Evolutionary conservation across 53 echinoderm and acorn worm species (phyloP).

Genomic region (Temnopleurus reevesii): DNA sequence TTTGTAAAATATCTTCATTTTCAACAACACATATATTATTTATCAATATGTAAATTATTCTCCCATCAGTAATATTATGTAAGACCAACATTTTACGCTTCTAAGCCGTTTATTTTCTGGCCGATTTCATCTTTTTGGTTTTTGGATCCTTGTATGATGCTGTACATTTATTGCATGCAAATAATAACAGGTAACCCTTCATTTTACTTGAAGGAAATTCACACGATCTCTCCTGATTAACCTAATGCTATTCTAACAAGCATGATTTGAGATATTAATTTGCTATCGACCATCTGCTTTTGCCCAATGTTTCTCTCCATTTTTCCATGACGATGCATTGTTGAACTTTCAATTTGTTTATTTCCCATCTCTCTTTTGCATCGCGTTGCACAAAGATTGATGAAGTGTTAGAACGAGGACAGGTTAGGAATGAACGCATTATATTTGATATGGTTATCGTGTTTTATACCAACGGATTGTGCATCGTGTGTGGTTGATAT

Average conservation of each 20-base stretch:
- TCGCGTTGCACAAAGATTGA: slow-evolving; percentile 50
- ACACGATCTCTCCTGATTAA: neutral
- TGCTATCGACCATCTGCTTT: neutral
- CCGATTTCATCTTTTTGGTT: neutral
- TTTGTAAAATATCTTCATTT: neutral
- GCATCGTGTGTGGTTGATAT: slow-evolving; percentile 21
- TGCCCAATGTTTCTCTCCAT: neutral
- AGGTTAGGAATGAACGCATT: slow-evolving; percentile 5
- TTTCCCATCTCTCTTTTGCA: slow-evolving; percentile 20
- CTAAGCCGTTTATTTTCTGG: slow-evolving; percentile 27
- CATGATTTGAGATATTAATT: slow-evolving; percentile 2
- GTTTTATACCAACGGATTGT: neutral
- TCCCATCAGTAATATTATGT: neutral
- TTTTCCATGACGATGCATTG: neutral
- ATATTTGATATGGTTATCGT: neutral
- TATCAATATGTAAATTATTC: neutral
- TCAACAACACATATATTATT: neutral
- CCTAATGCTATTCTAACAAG: slow-evolving; percentile 18
- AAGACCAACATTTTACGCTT: neutral
- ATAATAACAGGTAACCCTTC: neutral
- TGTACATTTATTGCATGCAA: slow-evolving; percentile 29
- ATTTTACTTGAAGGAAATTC: neutral
- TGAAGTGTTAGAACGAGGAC: neutral
- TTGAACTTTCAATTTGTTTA: slow-evolving; percentile 3
- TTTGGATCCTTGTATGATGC: neutral